Conservation (phyloP, 2,888 invertebrate genomes). For the Apamea epomidion region DNA sequence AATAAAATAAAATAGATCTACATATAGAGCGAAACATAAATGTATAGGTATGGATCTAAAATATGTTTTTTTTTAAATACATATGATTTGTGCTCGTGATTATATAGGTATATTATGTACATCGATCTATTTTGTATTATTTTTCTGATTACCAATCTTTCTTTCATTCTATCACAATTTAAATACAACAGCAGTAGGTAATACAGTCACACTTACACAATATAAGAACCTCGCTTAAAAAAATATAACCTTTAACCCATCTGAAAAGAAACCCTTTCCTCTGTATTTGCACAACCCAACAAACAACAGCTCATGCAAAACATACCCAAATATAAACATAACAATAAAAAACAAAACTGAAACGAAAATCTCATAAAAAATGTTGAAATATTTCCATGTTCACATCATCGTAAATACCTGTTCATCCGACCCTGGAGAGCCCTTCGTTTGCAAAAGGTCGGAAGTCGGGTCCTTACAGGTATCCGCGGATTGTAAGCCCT, state of each 20-base stretch:
- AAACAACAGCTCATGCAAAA: conserved; percentile 9
- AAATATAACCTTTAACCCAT: not conserved
- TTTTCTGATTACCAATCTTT: no score
- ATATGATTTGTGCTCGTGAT: no score
- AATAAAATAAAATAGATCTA: no score
- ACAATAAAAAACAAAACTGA: conserved; percentile 17
- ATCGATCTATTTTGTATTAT: no score
- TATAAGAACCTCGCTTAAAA: not conserved
- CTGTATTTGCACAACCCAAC: conserved; percentile 2
- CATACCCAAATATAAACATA: conserved; percentile 19
- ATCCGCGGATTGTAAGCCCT: conserved; percentile 46
- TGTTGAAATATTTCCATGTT: conserved; percentile 46
- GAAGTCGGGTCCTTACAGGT: conserved; percentile 59
- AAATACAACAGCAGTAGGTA: no score
- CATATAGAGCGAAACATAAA: no score
- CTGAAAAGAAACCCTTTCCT: not conserved
- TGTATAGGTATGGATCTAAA: no score
- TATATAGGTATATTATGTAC: no score
- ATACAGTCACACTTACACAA: not conserved
- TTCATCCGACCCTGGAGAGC: conserved; percentile 50
- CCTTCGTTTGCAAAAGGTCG: conserved; percentile 61
- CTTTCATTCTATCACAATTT: no score
- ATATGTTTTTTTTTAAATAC: no score
- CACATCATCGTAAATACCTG: conserved; percentile 54
- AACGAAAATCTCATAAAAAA: conserved; percentile 40